phyloP scores from a whole-genome alignment of 2,113 vertebrate species.

The Hucho hucho region DNA sequence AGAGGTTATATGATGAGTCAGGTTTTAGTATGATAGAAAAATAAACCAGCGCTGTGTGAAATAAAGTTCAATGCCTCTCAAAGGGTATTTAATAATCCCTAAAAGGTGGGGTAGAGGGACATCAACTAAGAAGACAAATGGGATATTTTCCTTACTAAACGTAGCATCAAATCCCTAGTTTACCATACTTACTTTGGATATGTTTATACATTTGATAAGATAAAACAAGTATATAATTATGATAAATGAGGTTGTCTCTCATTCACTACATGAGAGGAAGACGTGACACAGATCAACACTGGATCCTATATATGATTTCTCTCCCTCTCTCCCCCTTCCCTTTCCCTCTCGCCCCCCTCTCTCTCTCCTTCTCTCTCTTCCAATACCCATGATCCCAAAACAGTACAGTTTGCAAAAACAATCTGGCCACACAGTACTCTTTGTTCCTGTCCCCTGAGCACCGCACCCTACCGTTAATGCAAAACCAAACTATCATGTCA shows the following conservation, averaged over 20 bases:
- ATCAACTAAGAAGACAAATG: not conserved
- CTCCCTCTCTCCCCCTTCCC: too few species aligned
- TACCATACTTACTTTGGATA: not conserved
- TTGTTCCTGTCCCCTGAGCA: constrained; percentile 37
- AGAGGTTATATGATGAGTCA: not conserved
- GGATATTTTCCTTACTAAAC: not conserved
- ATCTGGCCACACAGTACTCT: constrained; percentile 37
- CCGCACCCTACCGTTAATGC: constrained; percentile 49
- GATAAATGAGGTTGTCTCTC: too few species aligned
- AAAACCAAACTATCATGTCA: constrained; percentile 20
- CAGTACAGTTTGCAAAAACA: constrained; percentile 29
- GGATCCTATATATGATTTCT: not conserved
- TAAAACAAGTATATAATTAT: too few species aligned
- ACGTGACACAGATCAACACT: too few species aligned
- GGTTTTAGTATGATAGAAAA: constrained; percentile 23
- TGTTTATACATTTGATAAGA: not conserved
- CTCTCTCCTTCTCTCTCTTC: not conserved
- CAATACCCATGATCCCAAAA: not conserved
- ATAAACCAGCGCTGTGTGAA: constrained; percentile 22
- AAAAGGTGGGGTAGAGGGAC: not conserved
- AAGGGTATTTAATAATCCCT: not conserved
- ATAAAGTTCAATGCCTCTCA: not conserved
- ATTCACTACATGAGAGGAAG: too few species aligned
- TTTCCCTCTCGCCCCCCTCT: not conserved
- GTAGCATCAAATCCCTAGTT: not conserved